phyloP scores from a whole-genome alignment of 92 coral and sea anemone genomes.

The Zoanthus gigantus region DNA sequence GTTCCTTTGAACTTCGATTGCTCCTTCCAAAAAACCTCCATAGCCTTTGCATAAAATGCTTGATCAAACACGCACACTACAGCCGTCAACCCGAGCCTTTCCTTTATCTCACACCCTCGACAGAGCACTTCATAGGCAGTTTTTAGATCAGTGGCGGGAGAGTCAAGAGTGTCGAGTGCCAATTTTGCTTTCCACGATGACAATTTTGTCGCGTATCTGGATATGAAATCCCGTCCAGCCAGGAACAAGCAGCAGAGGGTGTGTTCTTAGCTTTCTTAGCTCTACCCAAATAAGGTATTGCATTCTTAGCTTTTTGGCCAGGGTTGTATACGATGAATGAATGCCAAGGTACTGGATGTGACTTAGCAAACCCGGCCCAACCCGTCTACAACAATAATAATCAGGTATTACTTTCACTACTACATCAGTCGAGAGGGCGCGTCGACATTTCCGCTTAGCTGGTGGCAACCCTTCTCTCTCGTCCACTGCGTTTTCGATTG shows the following conservation, averaged over 20 bases:
- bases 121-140: constrained; percentile 77
- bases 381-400: constrained; percentile 77
- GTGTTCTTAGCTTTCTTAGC: constrained; percentile 72
- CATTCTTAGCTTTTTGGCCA: constrained; percentile 53
- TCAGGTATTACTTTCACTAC: constrained; percentile 73
- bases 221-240: constrained; percentile 86
- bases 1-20: constrained; percentile 15
- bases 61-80: too few species aligned
- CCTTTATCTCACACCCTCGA: constrained; percentile 45
- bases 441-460: constrained; percentile 22
- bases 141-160: constrained; percentile 80
- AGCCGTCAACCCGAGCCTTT: too few species aligned
- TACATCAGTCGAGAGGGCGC: constrained; percentile 65
- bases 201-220: constrained; percentile 63
- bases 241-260: constrained; percentile 80
- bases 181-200: constrained; percentile 71
- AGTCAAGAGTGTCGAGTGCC: constrained; percentile 73
- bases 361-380: constrained; percentile 69
- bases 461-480: constrained; percentile 61
- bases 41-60: background rate
- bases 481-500: constrained; percentile 7
- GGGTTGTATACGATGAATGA: constrained; percentile 59
- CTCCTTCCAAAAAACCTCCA: background rate
- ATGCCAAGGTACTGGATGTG: constrained; percentile 66
- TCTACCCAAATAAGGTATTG: constrained; percentile 78